Base-by-base conservation (phyloP, 2,888 invertebrate genomes). In the Torymus aiolomorphi region DNA sequence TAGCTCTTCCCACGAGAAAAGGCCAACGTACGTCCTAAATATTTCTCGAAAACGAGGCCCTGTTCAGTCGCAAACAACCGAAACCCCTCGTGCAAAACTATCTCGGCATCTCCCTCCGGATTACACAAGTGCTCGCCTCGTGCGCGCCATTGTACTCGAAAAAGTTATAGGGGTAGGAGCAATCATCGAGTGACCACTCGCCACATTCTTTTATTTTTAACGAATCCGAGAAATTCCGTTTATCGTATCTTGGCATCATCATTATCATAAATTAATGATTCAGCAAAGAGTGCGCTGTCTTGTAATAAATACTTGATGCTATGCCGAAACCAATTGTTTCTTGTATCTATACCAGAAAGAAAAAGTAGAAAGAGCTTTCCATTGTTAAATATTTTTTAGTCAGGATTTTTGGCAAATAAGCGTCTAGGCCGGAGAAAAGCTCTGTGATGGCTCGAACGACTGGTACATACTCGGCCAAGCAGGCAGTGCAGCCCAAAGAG, bases 31-130 rank as follows among this genome's bases (percentile, higher is more conserved):
- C 52, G 59, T 74, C 83, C 82, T 82, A 83, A 81, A 83, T 81
- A 84, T 84, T 82, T 79, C 82, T 82, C 62, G 84, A 85, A 86
- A 88, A 89, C 86, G 86, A 88, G 85, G 87, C 90, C 88, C 89
- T 83, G 85, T 84, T 86, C 86, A 86, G 84, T 89, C 90, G 86
- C 90, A 90, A 90, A 89, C 86, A 87, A 88, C 84, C 75, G 76
- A 78, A 83, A 83, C 82, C 82, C 79, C 77, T 67, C 71, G 80
- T 74, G 71, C 77, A 72, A 80, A 82, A 81, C 76, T 81, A 79
- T 76, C 77, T 75, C 67, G 31, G 62, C 59, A 10, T 42, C 59
- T 62, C 80, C 82, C 78, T 49, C 61, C 51, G 77, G 80, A 77
- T 49, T 61, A 59, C 69, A 69, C 67, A 71, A 70, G 71, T 63